Percentiles rank a stretch among this genome's conserved stretches.
These are phyloP conservation scores for Drosophila littoralis DNA, from an alignment of 1,140 invertebrate species.

Conservation along the genomic window DNA sequence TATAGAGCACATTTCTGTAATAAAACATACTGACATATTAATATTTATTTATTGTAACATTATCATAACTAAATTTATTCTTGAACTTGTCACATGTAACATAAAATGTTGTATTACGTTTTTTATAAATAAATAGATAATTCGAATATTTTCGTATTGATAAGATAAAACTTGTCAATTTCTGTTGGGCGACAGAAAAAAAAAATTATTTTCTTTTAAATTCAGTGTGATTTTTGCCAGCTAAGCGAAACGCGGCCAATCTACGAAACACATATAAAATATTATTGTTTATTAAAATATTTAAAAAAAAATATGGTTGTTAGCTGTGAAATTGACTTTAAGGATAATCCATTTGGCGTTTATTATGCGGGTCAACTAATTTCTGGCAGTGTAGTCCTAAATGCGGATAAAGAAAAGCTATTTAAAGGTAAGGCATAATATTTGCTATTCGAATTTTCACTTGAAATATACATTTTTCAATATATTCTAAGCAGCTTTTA, in stretches of 20 bases:
- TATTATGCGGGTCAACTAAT: constrained; percentile 86
- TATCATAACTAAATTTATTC: neutral
- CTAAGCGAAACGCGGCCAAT: constrained; percentile 32
- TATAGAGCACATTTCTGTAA: neutral
- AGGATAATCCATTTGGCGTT: constrained; percentile 83
- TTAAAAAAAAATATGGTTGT: constrained; percentile 52
- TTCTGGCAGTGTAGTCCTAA: constrained; percentile 84
- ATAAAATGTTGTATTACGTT: constrained; percentile 11
- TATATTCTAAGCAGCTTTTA: no score
- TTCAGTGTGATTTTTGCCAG: constrained; percentile 35
- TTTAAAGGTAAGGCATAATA: constrained; percentile 76
- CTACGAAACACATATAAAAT: constrained; percentile 9
- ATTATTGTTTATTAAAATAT: constrained; percentile 5
- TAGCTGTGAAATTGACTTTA: constrained; percentile 79
- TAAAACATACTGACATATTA: neutral
- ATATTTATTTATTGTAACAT: neutral
- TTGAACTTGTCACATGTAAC: constrained; percentile 44
- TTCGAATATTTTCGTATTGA: constrained; percentile 41
- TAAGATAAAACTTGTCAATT: constrained; percentile 58
- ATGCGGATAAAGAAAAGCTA: constrained; percentile 84
- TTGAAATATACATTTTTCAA: no score
- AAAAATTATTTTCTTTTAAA: constrained; percentile 21
- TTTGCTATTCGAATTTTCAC: no score
- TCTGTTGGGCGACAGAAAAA: constrained; percentile 16
- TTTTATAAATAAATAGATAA: constrained; percentile 51